These are phyloP conservation scores for Chaenogobius annularis DNA, from an alignment of 2,113 vertebrate species.

Conservation along the genomic window DNA sequence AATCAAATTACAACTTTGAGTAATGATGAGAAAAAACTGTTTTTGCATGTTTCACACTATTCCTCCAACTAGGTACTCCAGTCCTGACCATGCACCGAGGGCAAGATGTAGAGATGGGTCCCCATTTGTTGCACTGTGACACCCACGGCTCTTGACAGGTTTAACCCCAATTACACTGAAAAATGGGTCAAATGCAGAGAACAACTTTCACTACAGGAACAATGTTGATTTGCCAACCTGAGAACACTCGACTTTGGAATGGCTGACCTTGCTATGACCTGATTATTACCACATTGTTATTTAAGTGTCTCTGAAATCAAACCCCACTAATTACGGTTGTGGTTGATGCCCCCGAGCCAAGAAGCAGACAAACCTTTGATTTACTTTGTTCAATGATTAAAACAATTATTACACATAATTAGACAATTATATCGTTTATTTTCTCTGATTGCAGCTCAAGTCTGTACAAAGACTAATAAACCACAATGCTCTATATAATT, in stretches of 20 bases:
- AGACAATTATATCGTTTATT: not conserved
- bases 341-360: not conserved
- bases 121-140: no score
- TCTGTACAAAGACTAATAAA: not conserved
- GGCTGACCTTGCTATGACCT: not conserved
- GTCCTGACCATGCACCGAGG: no score
- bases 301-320: not conserved
- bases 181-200: no score
- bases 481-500: not conserved
- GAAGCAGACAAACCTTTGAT: not conserved
- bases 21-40: no score
- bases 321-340: not conserved
- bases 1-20: no score
- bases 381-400: not conserved
- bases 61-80: no score
- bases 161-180: no score
- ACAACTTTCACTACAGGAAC: no score
- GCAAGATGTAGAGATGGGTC: no score
- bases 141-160: no score
- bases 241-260: not conserved
- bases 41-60: no score
- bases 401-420: not conserved
- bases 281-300: not conserved
- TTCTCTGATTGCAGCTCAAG: not conserved
- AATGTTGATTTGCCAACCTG: not conserved